These are phyloP conservation scores for Microcebus jonahi DNA, from an alignment of 2,113 vertebrate genomes.

Conservation along the genomic window DNA sequence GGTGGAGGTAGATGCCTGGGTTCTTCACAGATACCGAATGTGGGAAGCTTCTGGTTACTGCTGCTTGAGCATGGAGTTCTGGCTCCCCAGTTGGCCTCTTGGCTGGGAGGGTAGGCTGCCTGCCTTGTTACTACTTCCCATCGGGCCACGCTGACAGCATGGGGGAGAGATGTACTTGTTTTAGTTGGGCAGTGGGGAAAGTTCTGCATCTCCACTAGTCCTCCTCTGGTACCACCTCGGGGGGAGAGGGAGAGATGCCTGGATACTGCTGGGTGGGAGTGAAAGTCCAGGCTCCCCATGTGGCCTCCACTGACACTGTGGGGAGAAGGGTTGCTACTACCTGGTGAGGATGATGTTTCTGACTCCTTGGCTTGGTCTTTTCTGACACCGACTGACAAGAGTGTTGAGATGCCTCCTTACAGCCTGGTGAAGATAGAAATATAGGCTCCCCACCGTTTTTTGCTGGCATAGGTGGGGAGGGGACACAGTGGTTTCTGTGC, in stretches of 20 bases:
- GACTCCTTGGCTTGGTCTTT: neutral
- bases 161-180: neutral
- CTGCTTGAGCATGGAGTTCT: neutral
- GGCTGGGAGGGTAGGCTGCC: neutral
- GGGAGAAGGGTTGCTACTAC: too few species aligned
- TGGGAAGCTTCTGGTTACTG: neutral
- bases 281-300: neutral
- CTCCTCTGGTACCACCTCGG: neutral
- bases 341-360: too few species aligned
- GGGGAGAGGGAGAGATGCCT: neutral
- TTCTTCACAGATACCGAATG: neutral
- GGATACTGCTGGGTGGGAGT: neutral
- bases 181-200: neutral
- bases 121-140: neutral
- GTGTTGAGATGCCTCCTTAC: neutral
- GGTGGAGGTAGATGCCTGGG: neutral
- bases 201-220: neutral
- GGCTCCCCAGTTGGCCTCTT: neutral
- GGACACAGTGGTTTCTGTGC: neutral
- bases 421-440: neutral
- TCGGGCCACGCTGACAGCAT: neutral
- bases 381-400: neutral
- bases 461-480: neutral
- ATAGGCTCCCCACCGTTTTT: neutral
- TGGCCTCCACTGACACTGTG: neutral